Percentiles rank a stretch among this genome's conserved stretches.
Evolutionary conservation across 2,797 vertebrate genomes (phyloP).

Genomic region (Oreortyx pictus): DNA sequence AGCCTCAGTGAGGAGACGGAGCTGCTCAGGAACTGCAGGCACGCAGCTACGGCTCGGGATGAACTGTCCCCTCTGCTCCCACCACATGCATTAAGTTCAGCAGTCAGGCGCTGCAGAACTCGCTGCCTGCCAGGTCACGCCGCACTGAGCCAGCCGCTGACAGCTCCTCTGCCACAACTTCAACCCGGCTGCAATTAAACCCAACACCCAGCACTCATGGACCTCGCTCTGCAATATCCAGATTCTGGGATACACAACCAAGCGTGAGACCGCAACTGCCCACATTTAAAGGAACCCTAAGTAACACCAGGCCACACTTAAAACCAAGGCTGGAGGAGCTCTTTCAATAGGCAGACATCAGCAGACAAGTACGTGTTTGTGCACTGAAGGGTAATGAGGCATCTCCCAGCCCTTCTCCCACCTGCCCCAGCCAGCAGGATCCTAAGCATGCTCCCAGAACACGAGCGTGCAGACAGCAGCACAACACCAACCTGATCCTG

Average conservation of each 20-base stretch:
- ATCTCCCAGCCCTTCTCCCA: no score
- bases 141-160: rapidly evolving
- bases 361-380: background rate
- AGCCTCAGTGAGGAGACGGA: rapidly evolving
- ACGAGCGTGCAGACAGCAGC: background rate
- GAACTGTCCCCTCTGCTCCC: rapidly evolving
- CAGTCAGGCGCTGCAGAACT: background rate
- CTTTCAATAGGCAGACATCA: background rate
- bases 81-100: background rate
- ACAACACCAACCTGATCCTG: background rate
- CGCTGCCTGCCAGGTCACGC: background rate
- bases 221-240: background rate
- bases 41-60: rapidly evolving
- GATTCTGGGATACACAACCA: background rate
- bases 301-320: background rate
- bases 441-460: background rate
- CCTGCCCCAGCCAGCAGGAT: background rate
- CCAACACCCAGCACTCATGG: rapidly evolving
- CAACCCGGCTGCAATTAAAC: rapidly evolving
- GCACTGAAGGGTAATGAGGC: background rate
- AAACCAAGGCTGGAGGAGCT: background rate
- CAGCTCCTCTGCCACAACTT: rapidly evolving
- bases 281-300: background rate
- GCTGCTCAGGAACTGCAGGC: rapidly evolving
- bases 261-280: background rate